phyloP scores from a whole-genome alignment of 2,888 invertebrate genomes.

The Drosophila helvetica region DNA sequence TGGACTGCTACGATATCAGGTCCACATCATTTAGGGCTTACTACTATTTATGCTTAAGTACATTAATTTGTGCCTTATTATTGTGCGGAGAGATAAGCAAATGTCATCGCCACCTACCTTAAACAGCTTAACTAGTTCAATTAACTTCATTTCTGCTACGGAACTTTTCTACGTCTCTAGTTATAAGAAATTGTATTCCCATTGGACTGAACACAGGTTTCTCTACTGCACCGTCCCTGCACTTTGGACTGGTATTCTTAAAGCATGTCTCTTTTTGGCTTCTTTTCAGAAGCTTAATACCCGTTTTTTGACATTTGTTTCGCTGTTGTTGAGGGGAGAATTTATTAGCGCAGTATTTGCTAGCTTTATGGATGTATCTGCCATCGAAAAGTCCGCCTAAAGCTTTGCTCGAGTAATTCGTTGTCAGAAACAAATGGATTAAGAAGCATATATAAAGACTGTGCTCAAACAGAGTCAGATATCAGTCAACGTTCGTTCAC shows the following conservation, averaged over 20 bases:
- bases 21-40: too few relatives aligned
- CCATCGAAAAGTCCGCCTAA: slow-evolving; percentile 37
- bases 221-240: slow-evolving; percentile 10
- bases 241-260: slow-evolving; percentile 18
- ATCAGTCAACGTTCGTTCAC: slow-evolving; percentile 68
- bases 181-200: neutral
- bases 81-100: too few relatives aligned
- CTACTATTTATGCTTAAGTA: too few relatives aligned
- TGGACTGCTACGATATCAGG: too few relatives aligned
- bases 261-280: slow-evolving; percentile 35
- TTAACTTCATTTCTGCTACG: neutral
- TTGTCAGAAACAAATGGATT: slow-evolving; percentile 16
- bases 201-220: neutral
- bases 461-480: slow-evolving; percentile 11
- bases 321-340: slow-evolving; percentile 31
- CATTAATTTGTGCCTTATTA: too few relatives aligned
- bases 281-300: slow-evolving; percentile 20
- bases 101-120: neutral
- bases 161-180: neutral
- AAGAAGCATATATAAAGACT: slow-evolving; percentile 43
- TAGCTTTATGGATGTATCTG: slow-evolving; percentile 45
- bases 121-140: too few relatives aligned
- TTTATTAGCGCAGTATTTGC: slow-evolving; percentile 29
- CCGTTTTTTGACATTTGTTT: slow-evolving; percentile 40
- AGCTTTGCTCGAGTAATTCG: slow-evolving; percentile 29